Conservation (phyloP, 2,113 vertebrate species). For the Isichthys henryi region DNA sequence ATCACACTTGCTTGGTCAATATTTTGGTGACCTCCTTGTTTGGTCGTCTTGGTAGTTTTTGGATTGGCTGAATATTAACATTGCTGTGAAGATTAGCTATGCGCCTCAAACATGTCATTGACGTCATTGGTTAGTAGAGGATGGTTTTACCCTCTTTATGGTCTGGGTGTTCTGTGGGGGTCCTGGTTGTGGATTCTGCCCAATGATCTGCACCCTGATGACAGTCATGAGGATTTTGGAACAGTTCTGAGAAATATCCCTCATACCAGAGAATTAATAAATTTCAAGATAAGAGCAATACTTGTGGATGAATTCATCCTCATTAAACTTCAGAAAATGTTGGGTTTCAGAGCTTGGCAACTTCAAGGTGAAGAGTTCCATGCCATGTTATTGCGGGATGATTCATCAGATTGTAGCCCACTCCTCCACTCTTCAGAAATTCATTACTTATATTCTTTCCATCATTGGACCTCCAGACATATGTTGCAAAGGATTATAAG, state of each 20-base stretch:
- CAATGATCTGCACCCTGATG: neutral
- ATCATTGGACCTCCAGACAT: neutral
- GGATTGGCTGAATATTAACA: neutral
- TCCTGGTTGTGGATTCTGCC: neutral
- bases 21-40: neutral
- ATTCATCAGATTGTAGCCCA: neutral
- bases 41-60: neutral
- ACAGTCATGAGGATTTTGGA: neutral
- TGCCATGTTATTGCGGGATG: neutral
- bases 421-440: neutral
- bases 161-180: neutral
- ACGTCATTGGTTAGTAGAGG: neutral
- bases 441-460: neutral
- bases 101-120: neutral
- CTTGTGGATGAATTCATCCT: neutral
- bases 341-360: neutral
- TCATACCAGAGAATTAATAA: neutral
- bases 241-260: neutral
- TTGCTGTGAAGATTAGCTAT: neutral
- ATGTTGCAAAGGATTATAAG: neutral
- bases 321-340: neutral
- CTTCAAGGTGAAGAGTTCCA: neutral
- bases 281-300: neutral
- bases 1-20: neutral
- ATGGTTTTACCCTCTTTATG: neutral